Evolutionary conservation across 2,888 invertebrate genomes (phyloP), one percentile per base, ranked within the genome.

Genomic region (Plutella xylostella): DNA sequence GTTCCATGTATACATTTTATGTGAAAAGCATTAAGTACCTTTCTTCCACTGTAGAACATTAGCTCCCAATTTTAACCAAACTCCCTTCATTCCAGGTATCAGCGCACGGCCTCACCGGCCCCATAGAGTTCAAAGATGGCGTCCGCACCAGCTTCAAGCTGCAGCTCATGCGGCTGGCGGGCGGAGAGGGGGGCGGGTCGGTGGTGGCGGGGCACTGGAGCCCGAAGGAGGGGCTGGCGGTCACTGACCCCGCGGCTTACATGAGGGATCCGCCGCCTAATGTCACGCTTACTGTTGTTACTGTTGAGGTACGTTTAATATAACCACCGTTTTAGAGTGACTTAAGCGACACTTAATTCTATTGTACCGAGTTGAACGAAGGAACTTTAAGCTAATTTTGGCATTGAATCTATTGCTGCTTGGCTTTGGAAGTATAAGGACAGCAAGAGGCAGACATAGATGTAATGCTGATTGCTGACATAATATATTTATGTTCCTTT

Each of bases 281-380:
- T 73, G 93, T 95, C 18, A 96, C 95, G 0, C 85, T 96, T 4
- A 89, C 94, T 43, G 94, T 96, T n/a, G 94, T 95, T 75, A 96
- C 95, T 28, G 88, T 93, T 61, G 92, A 93, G 89, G 95, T 94
- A 69, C 49, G 60, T 48, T 14, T n/a, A n/a, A n/a, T n/a, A n/a
- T n/a, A n/a, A n/a, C n/a, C n/a, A n/a, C n/a, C n/a, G n/a, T n/a
- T n/a, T n/a, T n/a, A n/a, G n/a, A n/a, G n/a, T n/a, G n/a, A n/a
- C n/a, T n/a, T n/a, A n/a, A n/a, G n/a, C n/a, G n/a, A n/a, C n/a
- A n/a, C n/a, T n/a, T n/a, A 17, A n/a, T 34, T 34, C n/a, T 15
- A 34, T 3, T 28, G 28, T 15, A 34, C 14, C 9, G 34, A n/a
- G 34, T n/a, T n/a, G n/a, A n/a, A n/a, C n/a, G n/a, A n/a, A n/a